Conservation (phyloP, 2,797 vertebrate species). For the Hippoglossus hippoglossus region DNA sequence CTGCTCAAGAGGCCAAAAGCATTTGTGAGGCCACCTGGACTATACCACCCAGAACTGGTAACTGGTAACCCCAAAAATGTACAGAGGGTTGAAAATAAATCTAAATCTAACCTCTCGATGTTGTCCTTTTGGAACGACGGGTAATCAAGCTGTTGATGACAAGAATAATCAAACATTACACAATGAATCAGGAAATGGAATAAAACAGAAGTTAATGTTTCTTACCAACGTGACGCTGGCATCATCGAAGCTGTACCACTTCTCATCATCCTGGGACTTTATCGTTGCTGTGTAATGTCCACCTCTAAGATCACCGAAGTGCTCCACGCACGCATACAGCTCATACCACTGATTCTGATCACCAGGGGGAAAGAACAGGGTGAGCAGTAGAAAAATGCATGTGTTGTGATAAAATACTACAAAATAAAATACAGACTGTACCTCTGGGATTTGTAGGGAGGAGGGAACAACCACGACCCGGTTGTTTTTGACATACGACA, state of each 20-base stretch:
- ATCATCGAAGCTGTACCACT: constrained; percentile 76
- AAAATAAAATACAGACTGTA: not conserved
- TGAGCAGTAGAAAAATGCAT: fast-evolving
- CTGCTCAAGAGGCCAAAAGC: too few species aligned
- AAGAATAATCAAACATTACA: not conserved
- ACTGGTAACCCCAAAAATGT: too few species aligned
- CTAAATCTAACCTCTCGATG: constrained; percentile 39
- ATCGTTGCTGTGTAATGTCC: constrained; percentile 78
- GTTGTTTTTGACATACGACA: constrained; percentile 73
- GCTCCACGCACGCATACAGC: constrained; percentile 78
- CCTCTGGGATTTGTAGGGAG: constrained; percentile 51
- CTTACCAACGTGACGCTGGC: constrained; percentile 52
- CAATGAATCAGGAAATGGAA: too few species aligned
- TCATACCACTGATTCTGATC: constrained; percentile 67
- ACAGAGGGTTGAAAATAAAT: not conserved
- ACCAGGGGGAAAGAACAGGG: not conserved
- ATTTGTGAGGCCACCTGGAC: too few species aligned
- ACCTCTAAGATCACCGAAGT: constrained; percentile 62
- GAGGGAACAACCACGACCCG: constrained; percentile 49
- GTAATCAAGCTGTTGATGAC: fast-evolving
- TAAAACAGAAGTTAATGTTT: not conserved
- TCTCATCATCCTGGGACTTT: constrained; percentile 42
- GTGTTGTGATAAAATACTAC: not conserved
- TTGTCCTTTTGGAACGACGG: not conserved
- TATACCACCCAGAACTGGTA: too few species aligned